These are phyloP conservation scores for Tylochromis polylepis DNA, from an alignment of 2,113 vertebrate species.

Conservation along the genomic window DNA sequence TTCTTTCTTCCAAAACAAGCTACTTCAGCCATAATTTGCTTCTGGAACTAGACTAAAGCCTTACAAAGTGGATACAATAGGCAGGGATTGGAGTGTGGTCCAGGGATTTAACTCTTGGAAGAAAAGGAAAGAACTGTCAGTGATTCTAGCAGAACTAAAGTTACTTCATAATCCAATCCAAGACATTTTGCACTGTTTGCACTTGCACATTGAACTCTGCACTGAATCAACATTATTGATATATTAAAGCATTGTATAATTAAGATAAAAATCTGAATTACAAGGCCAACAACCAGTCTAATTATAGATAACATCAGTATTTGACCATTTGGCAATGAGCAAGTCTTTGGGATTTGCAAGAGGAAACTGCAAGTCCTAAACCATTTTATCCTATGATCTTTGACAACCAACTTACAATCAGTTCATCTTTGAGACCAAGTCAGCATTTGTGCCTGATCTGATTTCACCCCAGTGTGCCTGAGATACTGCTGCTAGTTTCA, in stretches of 20 bases:
- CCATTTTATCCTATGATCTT: neutral
- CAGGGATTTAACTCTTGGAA: slow-evolving; percentile 14
- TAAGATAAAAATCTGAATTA: neutral
- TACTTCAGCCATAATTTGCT: neutral
- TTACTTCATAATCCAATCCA: neutral
- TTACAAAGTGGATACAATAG: slow-evolving; percentile 10
- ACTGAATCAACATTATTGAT: neutral
- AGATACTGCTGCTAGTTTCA: neutral
- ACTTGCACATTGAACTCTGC: neutral
- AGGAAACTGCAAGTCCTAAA: neutral
- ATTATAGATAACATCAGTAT: neutral
- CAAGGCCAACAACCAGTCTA: neutral
- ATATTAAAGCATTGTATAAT: neutral
- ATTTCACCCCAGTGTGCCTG: neutral
- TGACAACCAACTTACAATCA: neutral
- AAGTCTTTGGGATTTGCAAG: neutral
- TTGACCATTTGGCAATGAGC: neutral
- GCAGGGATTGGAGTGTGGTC: neutral
- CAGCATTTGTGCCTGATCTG: neutral
- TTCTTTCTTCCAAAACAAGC: neutral
- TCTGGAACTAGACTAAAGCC: neutral
- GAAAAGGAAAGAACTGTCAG: neutral
- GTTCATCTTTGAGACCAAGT: neutral
- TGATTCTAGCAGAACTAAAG: neutral
- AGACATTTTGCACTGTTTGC: neutral